Conservation (phyloP, 2,888 invertebrate genomes). For the Helleia helle region DNA sequence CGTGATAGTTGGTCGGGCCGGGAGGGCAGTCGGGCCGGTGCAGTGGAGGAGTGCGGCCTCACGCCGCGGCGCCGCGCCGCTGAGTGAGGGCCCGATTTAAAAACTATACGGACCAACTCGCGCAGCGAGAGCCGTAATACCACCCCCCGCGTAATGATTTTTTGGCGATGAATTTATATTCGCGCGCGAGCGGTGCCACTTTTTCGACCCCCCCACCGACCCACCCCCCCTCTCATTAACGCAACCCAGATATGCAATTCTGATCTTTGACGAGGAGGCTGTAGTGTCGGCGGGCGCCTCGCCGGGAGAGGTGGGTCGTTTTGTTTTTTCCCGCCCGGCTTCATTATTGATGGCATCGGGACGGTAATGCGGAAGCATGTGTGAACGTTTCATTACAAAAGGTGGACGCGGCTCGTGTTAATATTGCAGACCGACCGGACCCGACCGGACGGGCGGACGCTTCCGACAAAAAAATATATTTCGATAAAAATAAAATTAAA, state of each 20-base stretch:
- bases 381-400: constrained; percentile 74
- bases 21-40: constrained; percentile 21
- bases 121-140: constrained; percentile 76
- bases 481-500: constrained; percentile 35
- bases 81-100: constrained; percentile 72
- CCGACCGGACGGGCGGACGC: constrained; percentile 69
- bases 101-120: constrained; percentile 70
- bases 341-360: constrained; percentile 74
- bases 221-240: constrained; percentile 75
- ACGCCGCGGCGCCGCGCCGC: constrained; percentile 60
- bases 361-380: constrained; percentile 74
- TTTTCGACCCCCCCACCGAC: constrained; percentile 66
- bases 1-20: constrained; percentile 37
- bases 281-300: constrained; percentile 73
- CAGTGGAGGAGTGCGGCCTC: constrained; percentile 49
- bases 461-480: constrained; percentile 43
- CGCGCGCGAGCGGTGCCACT: constrained; percentile 77
- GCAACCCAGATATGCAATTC: constrained; percentile 79
- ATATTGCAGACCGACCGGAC: constrained; percentile 71
- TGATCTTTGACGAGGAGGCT: constrained; percentile 77
- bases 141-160: constrained; percentile 89
- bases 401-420: constrained; percentile 72
- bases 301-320: constrained; percentile 69
- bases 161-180: constrained; percentile 87
- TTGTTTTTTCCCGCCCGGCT: constrained; percentile 75